These are phyloP conservation scores for Poecile montanus DNA, from an alignment of 2,797 vertebrate genomes.

Conservation along the genomic window DNA sequence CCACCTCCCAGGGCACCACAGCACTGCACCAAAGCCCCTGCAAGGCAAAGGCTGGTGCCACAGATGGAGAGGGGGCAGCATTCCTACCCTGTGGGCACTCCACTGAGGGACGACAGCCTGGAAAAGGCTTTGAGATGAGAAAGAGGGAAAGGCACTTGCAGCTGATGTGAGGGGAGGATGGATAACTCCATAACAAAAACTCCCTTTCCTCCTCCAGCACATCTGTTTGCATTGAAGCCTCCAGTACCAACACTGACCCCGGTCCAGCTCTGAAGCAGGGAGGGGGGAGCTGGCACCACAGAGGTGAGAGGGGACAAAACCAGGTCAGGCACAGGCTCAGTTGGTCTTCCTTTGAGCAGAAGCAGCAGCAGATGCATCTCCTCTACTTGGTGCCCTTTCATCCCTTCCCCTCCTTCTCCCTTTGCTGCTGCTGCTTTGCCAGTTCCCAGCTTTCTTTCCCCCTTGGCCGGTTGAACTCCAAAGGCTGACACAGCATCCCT, in stretches of 20 bases:
- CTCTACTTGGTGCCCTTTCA: neutral
- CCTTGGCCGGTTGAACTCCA: neutral
- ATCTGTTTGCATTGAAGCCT: neutral
- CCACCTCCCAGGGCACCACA: neutral
- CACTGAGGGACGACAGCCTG: accelerated
- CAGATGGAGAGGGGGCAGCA: neutral
- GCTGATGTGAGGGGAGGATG: neutral
- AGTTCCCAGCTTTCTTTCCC: neutral
- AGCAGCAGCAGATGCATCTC: neutral
- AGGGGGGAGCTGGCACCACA: neutral
- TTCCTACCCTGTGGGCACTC: neutral
- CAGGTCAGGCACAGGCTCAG: neutral
- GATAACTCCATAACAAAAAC: accelerated
- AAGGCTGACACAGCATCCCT: neutral
- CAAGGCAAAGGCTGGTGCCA: neutral
- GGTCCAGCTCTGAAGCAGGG: neutral
- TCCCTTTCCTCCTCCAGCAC: neutral
- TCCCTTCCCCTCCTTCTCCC: neutral
- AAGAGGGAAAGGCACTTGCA: neutral
- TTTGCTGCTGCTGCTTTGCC: neutral
- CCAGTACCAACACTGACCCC: neutral
- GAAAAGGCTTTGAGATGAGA: neutral
- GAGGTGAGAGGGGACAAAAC: neutral
- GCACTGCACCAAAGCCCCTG: neutral
- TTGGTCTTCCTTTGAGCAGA: neutral